These are phyloP conservation scores for Oppia nitens DNA, from an alignment of 1,140 invertebrate species.

Conservation along the genomic window DNA sequence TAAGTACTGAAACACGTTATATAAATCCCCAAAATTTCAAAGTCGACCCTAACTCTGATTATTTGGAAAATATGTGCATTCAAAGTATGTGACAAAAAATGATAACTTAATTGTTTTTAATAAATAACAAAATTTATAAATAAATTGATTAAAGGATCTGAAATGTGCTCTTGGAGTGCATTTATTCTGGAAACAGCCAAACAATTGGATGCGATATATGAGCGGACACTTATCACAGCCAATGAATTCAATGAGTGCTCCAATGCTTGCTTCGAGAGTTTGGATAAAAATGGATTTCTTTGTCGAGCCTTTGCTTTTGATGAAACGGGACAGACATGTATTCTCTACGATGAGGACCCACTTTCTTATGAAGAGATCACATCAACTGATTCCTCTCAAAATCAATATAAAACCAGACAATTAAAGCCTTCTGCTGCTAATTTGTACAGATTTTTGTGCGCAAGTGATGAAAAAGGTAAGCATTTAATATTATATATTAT, in stretches of 20 bases:
- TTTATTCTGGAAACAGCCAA: slow-evolving; percentile 23
- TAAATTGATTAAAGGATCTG: not conserved
- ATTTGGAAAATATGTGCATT: slow-evolving; percentile 74
- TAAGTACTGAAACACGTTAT: slow-evolving; percentile 60
- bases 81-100: slow-evolving; percentile 42
- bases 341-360: slow-evolving; percentile 63
- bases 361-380: slow-evolving; percentile 3
- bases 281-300: slow-evolving; percentile 22
- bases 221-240: slow-evolving; percentile 20
- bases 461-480: slow-evolving; percentile 25
- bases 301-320: slow-evolving; percentile 62
- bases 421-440: slow-evolving; percentile 22
- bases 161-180: slow-evolving; percentile 21
- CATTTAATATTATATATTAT: not conserved
- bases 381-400: not conserved
- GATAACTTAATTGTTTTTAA: not conserved
- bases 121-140: not conserved
- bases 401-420: slow-evolving; percentile 25
- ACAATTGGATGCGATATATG: slow-evolving; percentile 22
- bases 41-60: slow-evolving; percentile 68
- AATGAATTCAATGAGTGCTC: slow-evolving; percentile 22
- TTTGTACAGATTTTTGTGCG: slow-evolving; percentile 22
- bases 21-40: slow-evolving; percentile 57
- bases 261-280: slow-evolving; percentile 18
- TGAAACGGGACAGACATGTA: slow-evolving; percentile 60